phyloP scores from a whole-genome alignment of 2,113 vertebrate genomes.

The Rhea pennata region DNA sequence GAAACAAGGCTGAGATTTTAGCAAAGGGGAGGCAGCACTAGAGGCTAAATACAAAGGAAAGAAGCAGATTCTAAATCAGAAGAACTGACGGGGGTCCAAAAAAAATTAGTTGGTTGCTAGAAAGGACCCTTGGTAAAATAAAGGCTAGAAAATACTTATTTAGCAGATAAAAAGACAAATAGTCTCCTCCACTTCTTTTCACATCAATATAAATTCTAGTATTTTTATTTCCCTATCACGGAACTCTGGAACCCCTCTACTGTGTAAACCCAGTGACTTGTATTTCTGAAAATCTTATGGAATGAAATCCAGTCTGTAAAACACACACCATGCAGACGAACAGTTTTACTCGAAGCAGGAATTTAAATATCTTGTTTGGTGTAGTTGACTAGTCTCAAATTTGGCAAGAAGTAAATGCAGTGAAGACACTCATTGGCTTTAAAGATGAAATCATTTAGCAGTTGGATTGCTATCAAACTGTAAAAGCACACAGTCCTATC shows the following conservation, averaged over 20 bases:
- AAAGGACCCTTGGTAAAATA: background rate
- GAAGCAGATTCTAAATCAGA: background rate
- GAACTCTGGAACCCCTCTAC: background rate
- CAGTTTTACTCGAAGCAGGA: background rate
- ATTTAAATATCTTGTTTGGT: background rate
- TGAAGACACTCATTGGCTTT: background rate
- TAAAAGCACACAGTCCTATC: background rate
- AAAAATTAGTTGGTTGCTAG: background rate
- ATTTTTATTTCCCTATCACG: fast-evolving
- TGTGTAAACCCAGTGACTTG: background rate
- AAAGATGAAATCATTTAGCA: background rate
- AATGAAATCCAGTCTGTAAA: background rate
- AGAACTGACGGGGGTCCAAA: background rate
- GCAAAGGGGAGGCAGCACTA: background rate
- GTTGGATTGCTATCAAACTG: background rate
- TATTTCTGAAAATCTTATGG: background rate
- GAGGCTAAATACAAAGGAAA: background rate
- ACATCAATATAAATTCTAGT: too few relatives aligned
- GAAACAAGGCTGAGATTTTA: background rate
- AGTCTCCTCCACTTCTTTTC: too few relatives aligned
- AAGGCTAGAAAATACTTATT: background rate
- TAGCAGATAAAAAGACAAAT: background rate
- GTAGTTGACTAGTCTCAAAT: background rate
- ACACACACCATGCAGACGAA: background rate
- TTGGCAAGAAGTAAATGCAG: background rate